Evolutionary conservation across 2,113 vertebrate genomes (phyloP).

Genomic region (Turnix velox): DNA sequence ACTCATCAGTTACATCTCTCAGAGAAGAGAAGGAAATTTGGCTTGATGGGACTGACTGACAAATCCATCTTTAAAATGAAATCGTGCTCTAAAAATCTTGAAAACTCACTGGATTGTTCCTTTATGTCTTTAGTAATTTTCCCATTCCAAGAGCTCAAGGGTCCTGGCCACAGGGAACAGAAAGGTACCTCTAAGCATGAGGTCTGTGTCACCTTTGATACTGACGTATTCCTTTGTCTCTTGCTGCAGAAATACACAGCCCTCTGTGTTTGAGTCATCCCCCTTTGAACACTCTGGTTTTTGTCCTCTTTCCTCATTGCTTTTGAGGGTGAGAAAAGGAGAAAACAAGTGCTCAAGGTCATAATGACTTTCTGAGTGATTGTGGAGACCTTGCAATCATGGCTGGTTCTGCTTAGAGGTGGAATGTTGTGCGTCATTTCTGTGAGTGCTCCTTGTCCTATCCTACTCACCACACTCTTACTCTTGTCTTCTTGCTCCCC

Average conservation of each 20-base stretch:
- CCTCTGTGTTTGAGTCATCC: neutral
- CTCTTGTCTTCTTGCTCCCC: neutral
- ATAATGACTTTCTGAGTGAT: neutral
- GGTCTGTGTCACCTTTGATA: neutral
- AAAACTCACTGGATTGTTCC: neutral
- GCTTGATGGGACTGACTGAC: too few species aligned
- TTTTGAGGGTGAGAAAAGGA: too few species aligned
- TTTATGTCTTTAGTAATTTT: neutral
- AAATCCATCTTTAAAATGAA: neutral
- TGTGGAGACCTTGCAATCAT: neutral
- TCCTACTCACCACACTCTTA: too few species aligned
- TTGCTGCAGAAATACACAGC: neutral
- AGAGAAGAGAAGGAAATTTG: neutral
- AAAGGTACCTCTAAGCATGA: neutral
- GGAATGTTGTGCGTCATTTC: neutral
- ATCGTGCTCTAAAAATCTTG: rapidly evolving
- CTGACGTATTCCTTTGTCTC: neutral
- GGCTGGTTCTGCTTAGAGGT: neutral
- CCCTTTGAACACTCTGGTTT: neutral
- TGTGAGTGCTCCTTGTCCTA: neutral
- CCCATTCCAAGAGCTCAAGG: neutral
- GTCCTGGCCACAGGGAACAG: neutral
- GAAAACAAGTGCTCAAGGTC: neutral
- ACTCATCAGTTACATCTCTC: neutral
- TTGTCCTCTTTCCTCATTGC: neutral